Conservation (phyloP, 1,140 invertebrate species). For the Tigriopus japonicus region DNA sequence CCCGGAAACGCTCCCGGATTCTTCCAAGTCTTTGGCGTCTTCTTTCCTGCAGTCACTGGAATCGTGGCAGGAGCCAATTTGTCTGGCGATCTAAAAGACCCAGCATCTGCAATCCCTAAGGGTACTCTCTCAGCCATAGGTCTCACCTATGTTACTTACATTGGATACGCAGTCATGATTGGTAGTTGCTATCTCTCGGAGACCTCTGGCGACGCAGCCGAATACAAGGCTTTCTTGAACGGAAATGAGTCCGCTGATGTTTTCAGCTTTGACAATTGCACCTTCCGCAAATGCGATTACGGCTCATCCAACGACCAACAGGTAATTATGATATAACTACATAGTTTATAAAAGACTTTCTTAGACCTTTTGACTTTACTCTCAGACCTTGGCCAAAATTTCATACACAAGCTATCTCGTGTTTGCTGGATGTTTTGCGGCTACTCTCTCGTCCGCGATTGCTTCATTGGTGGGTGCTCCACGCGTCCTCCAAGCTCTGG, state of each 20-base stretch:
- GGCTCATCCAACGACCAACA: constrained; percentile 8
- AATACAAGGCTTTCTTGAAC: constrained; percentile 10
- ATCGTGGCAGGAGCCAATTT: constrained; percentile 94
- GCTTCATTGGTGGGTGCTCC: constrained; percentile 94
- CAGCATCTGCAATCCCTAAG: constrained; percentile 33
- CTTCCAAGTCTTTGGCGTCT: constrained; percentile 83
- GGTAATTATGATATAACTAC: too few species aligned
- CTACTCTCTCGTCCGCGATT: constrained; percentile 82
- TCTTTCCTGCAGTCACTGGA: constrained; percentile 87
- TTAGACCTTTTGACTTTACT: too few species aligned
- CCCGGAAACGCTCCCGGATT: constrained; percentile 47
- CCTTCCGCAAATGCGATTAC: neutral
- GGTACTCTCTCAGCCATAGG: constrained; percentile 73
- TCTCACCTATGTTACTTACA: constrained; percentile 60
- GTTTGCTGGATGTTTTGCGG: constrained; percentile 87
- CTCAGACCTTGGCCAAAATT: constrained; percentile 49
- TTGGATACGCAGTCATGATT: constrained; percentile 55
- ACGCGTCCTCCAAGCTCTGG: constrained; percentile 59
- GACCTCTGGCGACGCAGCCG: constrained; percentile 39
- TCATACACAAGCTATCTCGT: constrained; percentile 77
- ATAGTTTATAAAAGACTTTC: too few species aligned
- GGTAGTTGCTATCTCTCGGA: constrained; percentile 52
- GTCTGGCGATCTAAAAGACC: constrained; percentile 50
- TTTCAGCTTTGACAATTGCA: neutral
- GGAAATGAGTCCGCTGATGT: neutral